A percentile compares a stretch with the other conserved stretches of the same genome.
These are phyloP conservation scores for Adelphocoris suturalis DNA, from an alignment of 2,888 invertebrate genomes.

Conservation along the genomic window DNA sequence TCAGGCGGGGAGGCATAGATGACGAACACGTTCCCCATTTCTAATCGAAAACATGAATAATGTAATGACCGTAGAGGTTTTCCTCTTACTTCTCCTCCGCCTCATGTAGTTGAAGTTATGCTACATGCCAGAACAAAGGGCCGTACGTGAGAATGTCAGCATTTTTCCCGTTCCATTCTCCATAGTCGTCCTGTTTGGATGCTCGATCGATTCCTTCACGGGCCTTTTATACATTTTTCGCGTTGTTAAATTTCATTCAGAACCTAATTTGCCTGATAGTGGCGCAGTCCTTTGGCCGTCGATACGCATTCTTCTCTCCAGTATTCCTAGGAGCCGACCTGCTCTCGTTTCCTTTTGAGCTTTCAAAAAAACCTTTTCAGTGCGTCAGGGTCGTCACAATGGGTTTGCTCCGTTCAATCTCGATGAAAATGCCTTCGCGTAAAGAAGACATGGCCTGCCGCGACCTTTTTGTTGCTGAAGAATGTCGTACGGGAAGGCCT, in stretches of 20 bases:
- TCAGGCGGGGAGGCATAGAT: neutral
- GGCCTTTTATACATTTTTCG: neutral
- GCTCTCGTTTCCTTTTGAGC: slow-evolving; percentile 36
- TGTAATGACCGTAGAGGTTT: slow-evolving; percentile 10
- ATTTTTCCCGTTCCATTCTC: slow-evolving; percentile 19
- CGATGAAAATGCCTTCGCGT: slow-evolving; percentile 38
- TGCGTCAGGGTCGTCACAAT: neutral
- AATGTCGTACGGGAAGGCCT: slow-evolving; percentile 39
- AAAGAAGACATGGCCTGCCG: slow-evolving; percentile 31
- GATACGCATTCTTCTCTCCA: slow-evolving; percentile 24
- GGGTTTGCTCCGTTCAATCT: neutral
- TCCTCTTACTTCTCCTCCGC: neutral
- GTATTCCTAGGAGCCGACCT: slow-evolving; percentile 14
- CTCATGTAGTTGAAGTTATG: slow-evolving; percentile 31
- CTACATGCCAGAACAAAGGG: slow-evolving; percentile 32
- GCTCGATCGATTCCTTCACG: slow-evolving; percentile 11
- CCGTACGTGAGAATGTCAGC: slow-evolving; percentile 13
- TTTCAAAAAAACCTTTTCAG: slow-evolving; percentile 3
- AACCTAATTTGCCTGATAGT: neutral
- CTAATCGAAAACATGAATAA: slow-evolving; percentile 42
- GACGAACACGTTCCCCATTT: slow-evolving; percentile 36
- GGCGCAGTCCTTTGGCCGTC: neutral
- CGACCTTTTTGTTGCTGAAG: slow-evolving; percentile 18
- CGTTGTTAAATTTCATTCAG: slow-evolving; percentile 36
- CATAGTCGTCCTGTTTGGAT: slow-evolving; percentile 3